Conservation (phyloP, 2,113 vertebrate species). For the Anas platyrhynchos region DNA sequence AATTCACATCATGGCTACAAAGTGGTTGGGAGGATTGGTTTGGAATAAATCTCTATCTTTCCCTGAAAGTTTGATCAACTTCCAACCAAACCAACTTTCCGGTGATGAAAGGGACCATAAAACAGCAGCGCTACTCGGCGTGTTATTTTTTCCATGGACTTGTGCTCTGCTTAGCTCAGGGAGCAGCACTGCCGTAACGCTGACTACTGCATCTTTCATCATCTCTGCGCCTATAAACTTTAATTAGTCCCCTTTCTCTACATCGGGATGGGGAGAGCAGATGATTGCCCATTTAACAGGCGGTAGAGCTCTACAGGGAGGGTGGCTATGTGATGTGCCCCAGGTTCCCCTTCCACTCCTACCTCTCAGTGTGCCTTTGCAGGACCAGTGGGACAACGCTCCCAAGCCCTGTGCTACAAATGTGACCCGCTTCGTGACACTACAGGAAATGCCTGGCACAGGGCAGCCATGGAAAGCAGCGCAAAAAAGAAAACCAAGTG, state of each 20-base stretch:
- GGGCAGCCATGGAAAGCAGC: background rate
- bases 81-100: background rate
- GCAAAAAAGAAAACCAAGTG: background rate
- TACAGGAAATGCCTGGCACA: no score
- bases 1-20: background rate
- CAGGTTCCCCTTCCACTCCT: background rate
- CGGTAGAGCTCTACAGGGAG: background rate
- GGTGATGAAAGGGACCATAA: conserved; percentile 2
- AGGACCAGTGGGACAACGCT: background rate
- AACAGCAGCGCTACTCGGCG: accelerated
- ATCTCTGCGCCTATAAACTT: background rate
- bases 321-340: background rate
- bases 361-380: background rate
- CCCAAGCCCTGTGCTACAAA: background rate
- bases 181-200: background rate
- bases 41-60: background rate
- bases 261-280: no score
- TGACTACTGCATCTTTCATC: background rate
- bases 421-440: background rate
- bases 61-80: conserved; percentile 6
- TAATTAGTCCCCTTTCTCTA: background rate
- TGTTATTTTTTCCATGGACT: background rate
- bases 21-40: background rate
- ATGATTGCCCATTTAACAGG: background rate
- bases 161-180: background rate